Conservation (phyloP, 2,888 invertebrate genomes). For the Tricholauxania praeusta region DNA sequence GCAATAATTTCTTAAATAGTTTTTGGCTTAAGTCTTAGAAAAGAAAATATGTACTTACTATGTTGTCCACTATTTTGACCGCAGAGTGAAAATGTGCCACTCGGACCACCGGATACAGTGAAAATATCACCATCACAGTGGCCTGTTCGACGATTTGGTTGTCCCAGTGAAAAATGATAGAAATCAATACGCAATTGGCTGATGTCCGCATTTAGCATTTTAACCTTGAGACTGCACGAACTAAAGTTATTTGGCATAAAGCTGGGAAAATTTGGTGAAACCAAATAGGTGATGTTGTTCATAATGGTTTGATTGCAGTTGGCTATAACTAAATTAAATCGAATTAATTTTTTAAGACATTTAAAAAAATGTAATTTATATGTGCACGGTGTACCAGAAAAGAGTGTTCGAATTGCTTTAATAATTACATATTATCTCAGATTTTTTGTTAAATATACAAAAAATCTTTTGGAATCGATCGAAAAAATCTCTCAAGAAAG, state of each 20-base stretch:
- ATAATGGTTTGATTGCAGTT: slow-evolving; percentile 78
- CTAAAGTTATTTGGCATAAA: slow-evolving; percentile 74
- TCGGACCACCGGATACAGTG: slow-evolving; percentile 71
- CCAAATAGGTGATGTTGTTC: slow-evolving; percentile 86
- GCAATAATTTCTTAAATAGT: not conserved
- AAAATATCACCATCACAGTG: slow-evolving; percentile 83
- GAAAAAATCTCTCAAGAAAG: too few species aligned
- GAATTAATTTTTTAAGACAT: not conserved
- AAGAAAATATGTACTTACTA: slow-evolving; percentile 71
- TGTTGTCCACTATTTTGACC: slow-evolving; percentile 89
- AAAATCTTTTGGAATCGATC: too few species aligned
- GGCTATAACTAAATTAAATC: slow-evolving; percentile 74
- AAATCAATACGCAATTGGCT: slow-evolving; percentile 88
- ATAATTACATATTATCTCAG: too few species aligned
- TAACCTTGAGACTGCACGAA: slow-evolving; percentile 79
- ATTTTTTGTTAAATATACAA: too few species aligned
- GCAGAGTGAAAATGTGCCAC: slow-evolving; percentile 75
- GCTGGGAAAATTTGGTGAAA: slow-evolving; percentile 85
- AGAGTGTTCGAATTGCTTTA: too few species aligned
- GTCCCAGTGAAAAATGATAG: slow-evolving; percentile 85
- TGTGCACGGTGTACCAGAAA: too few species aligned
- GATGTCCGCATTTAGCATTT: slow-evolving; percentile 82
- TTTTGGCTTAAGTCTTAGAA: not conserved
- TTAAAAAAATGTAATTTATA: slow-evolving; percentile 1
- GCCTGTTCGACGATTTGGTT: slow-evolving; percentile 83